Evolutionary conservation across 2,113 vertebrate species (phyloP).

Genomic region (Perca schrenkii): DNA sequence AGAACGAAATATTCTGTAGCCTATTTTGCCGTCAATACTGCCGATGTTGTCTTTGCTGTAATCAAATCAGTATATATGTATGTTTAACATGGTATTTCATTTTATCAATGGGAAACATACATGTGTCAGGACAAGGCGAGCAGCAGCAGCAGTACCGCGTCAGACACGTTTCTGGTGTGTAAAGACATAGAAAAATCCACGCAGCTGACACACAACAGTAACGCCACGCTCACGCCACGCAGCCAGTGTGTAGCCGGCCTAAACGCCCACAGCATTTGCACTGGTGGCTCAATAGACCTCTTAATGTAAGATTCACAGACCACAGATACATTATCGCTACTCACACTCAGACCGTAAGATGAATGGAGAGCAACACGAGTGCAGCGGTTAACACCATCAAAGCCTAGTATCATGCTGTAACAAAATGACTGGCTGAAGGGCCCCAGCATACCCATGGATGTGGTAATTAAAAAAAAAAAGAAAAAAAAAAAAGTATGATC

Average conservation of each 20-base stretch:
- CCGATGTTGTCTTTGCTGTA: too few species aligned
- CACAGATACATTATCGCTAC: neutral
- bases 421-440: slow-evolving; percentile 14
- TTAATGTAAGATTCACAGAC: neutral
- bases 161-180: too few species aligned
- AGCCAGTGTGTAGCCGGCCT: neutral
- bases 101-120: too few species aligned
- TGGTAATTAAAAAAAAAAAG: slow-evolving; percentile 54
- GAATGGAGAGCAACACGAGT: neutral
- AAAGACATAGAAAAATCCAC: too few species aligned
- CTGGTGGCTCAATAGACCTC: neutral
- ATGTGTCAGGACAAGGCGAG: too few species aligned
- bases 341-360: neutral
- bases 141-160: too few species aligned
- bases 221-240: too few species aligned
- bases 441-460: neutral
- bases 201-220: too few species aligned
- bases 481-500: slow-evolving; percentile 48
- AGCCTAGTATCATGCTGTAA: slow-evolving; percentile 10
- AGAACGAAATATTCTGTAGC: too few species aligned
- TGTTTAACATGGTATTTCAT: too few species aligned
- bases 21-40: too few species aligned
- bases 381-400: slow-evolving; percentile 23
- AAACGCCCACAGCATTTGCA: neutral
- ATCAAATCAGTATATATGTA: too few species aligned